A percentile compares a stretch with the other conserved stretches of the same genome.
Evolutionary conservation across 2,113 vertebrate species (phyloP).

Genomic region (Myrmecophaga tridactyla): DNA sequence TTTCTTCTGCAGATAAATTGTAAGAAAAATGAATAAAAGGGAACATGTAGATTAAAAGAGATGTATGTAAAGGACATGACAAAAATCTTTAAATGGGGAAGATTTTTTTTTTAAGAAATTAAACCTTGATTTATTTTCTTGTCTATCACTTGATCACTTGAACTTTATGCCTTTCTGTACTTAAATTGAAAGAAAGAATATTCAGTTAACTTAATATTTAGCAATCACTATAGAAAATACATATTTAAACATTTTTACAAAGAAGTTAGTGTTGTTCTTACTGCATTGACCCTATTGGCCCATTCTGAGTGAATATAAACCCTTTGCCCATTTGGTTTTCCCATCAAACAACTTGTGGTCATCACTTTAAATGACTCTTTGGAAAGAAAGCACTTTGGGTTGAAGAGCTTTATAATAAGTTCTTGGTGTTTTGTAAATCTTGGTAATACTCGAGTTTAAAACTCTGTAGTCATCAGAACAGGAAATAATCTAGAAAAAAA

Average conservation of each 20-base stretch:
- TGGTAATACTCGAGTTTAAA: neutral
- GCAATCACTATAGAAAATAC: neutral
- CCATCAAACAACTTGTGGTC: neutral
- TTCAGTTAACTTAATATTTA: neutral
- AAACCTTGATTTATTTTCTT: neutral
- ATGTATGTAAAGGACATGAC: neutral
- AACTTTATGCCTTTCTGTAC: neutral
- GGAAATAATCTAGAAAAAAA: conserved; percentile 38
- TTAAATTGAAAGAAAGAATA: neutral
- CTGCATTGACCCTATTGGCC: neutral
- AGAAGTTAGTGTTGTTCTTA: neutral
- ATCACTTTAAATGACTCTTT: conserved; percentile 13
- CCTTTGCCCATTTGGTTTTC: neutral
- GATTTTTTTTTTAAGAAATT: too few relatives aligned
- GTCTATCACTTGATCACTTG: neutral
- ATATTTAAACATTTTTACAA: neutral
- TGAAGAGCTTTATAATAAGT: neutral
- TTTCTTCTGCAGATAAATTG: neutral
- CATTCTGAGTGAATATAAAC: neutral
- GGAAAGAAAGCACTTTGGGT: neutral
- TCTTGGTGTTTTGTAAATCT: neutral
- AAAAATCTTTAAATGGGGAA: neutral
- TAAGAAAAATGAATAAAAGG: neutral
- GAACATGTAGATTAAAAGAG: neutral
- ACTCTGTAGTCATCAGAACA: neutral